A percentile compares a stretch with the other conserved stretches of the same genome.
Evolutionary conservation across 2,888 invertebrate species (phyloP).

Genomic region (Elmis aenea): DNA sequence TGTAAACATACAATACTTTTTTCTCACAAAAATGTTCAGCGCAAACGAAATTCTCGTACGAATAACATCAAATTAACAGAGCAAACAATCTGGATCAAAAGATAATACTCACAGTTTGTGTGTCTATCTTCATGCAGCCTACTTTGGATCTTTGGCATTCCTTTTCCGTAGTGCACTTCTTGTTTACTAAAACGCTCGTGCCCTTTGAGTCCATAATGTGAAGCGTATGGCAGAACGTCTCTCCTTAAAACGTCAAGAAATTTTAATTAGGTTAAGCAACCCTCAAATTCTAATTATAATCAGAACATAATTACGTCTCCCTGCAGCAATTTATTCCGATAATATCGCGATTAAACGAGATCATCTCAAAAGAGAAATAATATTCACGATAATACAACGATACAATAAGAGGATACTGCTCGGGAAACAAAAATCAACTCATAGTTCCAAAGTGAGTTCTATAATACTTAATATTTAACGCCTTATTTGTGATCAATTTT

Average conservation of each 20-base stretch:
- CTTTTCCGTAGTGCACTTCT: conserved; percentile 57
- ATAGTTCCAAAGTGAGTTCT: conserved; percentile 1
- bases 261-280: conserved; percentile 26
- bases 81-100: neutral
- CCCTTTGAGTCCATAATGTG: conserved; percentile 61
- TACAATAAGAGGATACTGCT: no score
- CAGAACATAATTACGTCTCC: conserved; percentile 11
- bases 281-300: conserved; percentile 15
- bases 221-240: conserved; percentile 58
- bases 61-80: no score
- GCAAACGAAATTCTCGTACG: no score
- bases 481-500: neutral
- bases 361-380: no score
- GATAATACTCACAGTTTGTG: conserved; percentile 50
- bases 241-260: conserved; percentile 40
- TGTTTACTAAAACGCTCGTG: conserved; percentile 59
- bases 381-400: no score
- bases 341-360: no score
- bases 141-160: conserved; percentile 57
- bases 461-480: conserved; percentile 3
- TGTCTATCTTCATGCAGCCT: conserved; percentile 58
- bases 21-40: no score
- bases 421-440: no score
- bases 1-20: no score
- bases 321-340: no score